Evolutionary conservation across 2,113 vertebrate genomes (phyloP), one percentile per base, ranked within the genome.

Genomic region (Catagonus wagneri): DNA sequence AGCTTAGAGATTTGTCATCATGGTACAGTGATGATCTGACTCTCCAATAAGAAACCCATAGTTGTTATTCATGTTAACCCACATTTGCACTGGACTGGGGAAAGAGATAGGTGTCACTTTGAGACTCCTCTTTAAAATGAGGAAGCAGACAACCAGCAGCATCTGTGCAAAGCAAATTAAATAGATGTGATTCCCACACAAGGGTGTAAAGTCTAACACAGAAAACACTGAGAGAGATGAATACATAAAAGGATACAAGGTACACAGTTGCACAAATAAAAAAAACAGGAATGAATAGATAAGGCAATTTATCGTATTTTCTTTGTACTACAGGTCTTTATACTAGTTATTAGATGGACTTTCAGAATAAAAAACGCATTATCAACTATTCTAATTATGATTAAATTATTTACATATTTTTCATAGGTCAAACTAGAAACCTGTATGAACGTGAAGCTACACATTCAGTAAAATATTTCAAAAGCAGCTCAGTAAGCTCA

Each of bases 401-500:
- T 61, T 61, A 90, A 0, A 6, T 34, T 27, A 76, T 23, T 88
- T 63, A 87, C 6, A 20, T 66, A 34, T 34, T 96, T 96, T 97
- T 96, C 60, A 78, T 32, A 50, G 36, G 71, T 56, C 52, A 50
- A 95, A 54, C 89, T 39, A 68, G 93, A 94, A 92, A 66, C 83
- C 13, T 61, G 11, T 39, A 36, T 7, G 87, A 94, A 78, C 25
- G 78, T 78, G 15, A 92, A 78, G 52, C 6, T 91, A 94, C 79
- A 71, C 4, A 74, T 90, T 44, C 22, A 60, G 17, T 58, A 87
- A 97, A 68, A 61, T 66, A 71, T 78, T 90, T 96, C 69, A 78
- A 97, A 96, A 83, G 78, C 36, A 86, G 29, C 34, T 90, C 79
- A 92, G 83, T 86, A 34, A 83, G 32, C 20, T 58, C 52, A 92